Evolutionary conservation across 1,140 invertebrate species (phyloP).

Genomic region (Melanaphis sacchari): DNA sequence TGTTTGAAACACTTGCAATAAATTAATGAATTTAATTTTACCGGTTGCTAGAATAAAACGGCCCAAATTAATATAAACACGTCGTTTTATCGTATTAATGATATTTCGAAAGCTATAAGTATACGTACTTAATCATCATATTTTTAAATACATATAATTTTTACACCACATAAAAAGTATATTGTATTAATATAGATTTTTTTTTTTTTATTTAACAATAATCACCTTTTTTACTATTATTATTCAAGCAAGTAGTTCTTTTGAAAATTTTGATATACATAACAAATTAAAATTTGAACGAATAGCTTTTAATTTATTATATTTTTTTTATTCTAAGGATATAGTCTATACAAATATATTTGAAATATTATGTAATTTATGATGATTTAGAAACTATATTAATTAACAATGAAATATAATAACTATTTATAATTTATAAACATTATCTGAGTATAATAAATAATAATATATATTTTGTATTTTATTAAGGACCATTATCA

Average conservation of each 20-base stretch:
- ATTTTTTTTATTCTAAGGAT: background rate
- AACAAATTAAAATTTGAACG: background rate
- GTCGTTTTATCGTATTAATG: background rate
- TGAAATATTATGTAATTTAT: no score
- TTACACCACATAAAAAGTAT: no score
- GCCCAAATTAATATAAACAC: background rate
- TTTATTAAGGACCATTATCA: no score
- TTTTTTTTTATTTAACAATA: no score
- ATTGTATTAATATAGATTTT: no score
- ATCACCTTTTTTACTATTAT: background rate
- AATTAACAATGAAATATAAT: no score
- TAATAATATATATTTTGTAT: no score
- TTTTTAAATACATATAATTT: background rate
- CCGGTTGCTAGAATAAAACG: background rate
- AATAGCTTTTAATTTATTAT: background rate
- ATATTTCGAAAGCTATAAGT: background rate
- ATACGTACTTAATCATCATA: background rate
- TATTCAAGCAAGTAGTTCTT: background rate
- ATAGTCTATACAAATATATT: no score
- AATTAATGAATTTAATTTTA: background rate
- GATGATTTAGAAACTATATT: no score
- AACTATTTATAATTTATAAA: no score
- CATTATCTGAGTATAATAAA: no score
- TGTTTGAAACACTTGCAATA: background rate
- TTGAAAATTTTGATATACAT: background rate